Evolutionary conservation across 2,888 invertebrate species (phyloP).

Genomic region (Pelosia muscerda): DNA sequence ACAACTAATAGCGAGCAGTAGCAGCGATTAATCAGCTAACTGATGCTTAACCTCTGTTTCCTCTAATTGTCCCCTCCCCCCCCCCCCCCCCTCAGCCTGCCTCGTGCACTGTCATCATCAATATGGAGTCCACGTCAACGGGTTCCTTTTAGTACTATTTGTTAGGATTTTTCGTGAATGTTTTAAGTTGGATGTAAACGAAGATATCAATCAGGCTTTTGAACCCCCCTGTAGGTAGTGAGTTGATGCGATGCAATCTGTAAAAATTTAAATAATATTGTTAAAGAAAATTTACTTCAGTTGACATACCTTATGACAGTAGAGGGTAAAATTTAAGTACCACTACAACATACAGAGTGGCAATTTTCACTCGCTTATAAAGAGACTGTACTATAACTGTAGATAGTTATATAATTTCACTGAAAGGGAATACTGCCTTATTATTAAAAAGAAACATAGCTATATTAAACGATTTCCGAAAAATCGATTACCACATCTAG

Average conservation of each 20-base stretch:
- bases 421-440: no score
- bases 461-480: no score
- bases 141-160: constrained; percentile 38
- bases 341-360: no score
- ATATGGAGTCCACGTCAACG: constrained; percentile 53
- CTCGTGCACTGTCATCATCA: constrained; percentile 67
- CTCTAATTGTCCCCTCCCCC: constrained; percentile 61
- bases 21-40: constrained; percentile 56
- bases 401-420: no score
- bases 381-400: no score
- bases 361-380: no score
- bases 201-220: constrained; percentile 15
- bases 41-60: constrained; percentile 60
- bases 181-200: constrained; percentile 16
- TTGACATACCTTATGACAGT: neutral
- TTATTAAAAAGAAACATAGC: no score
- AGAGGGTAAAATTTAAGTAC: no score
- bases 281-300: neutral
- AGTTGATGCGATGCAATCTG: neutral
- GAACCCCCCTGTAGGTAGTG: neutral
- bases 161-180: constrained; percentile 25
- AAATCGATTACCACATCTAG: no score
- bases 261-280: neutral
- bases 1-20: constrained; percentile 29
- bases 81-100: constrained; percentile 26